Conservation (phyloP, 2,888 invertebrate species). For the Drosophila atripex region DNA sequence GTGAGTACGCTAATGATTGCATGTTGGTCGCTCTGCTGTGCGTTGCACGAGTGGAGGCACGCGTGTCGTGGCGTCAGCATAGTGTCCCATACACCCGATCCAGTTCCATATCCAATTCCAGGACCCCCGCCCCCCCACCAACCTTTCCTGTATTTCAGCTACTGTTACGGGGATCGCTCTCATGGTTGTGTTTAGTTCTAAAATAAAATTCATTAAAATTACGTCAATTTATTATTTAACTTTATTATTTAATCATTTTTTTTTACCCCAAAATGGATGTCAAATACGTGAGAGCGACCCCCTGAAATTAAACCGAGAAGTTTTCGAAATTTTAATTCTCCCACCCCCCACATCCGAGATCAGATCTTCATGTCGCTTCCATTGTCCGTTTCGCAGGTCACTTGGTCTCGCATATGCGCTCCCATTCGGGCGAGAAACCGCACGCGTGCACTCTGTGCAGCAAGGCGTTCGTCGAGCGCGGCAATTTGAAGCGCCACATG, state of each 20-base stretch:
- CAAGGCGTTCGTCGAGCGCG: constrained; percentile 91
- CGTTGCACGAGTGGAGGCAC: constrained; percentile 38
- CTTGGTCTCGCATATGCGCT: constrained; percentile 91
- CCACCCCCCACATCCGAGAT: constrained; percentile 45
- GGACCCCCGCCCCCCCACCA: not conserved
- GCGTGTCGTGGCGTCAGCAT: constrained; percentile 75
- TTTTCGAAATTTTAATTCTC: constrained; percentile 44
- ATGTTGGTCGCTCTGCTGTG: constrained; percentile 20
- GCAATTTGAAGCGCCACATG: constrained; percentile 90
- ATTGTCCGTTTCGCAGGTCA: constrained; percentile 85
- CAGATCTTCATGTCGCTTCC: constrained; percentile 74
- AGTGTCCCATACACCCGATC: constrained; percentile 53
- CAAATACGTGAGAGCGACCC: constrained; percentile 28
- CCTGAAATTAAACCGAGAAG: constrained; percentile 21
- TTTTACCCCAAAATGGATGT: not conserved
- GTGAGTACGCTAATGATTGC: constrained; percentile 81
- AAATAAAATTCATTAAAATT: not conserved
- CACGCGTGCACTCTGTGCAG: constrained; percentile 89
- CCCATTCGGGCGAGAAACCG: constrained; percentile 87
- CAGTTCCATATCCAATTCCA: constrained; percentile 4
- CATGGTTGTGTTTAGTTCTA: not conserved
- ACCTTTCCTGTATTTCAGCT: constrained; percentile 12
- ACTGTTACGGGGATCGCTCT: constrained; percentile 30
- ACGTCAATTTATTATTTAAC: not conserved
- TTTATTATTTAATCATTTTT: not conserved